These are phyloP conservation scores for Scotopteryx bipunctaria DNA, from an alignment of 2,888 invertebrate species.

Conservation along the genomic window DNA sequence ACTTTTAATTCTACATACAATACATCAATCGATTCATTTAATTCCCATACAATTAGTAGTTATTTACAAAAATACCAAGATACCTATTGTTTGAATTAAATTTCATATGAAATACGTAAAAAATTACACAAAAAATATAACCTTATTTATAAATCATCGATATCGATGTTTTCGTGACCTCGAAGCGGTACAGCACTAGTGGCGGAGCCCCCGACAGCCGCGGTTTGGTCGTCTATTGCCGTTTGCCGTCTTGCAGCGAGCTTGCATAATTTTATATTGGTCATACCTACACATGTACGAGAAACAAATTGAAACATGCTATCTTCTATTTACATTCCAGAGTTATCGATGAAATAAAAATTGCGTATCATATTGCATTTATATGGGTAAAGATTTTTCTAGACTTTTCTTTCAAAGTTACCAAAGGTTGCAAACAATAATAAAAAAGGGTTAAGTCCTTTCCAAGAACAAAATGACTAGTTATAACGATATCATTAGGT, in stretches of 20 bases:
- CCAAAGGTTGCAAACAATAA: too few species aligned
- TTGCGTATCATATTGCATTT: background rate
- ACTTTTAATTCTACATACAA: too few species aligned
- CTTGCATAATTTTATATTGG: slow-evolving; percentile 69
- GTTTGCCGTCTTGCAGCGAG: slow-evolving; percentile 52
- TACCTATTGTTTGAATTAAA: too few species aligned
- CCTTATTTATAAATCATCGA: slow-evolving; percentile 47
- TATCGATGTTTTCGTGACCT: slow-evolving; percentile 66
- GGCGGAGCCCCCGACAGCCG: slow-evolving; percentile 56
- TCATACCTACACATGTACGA: slow-evolving; percentile 45
- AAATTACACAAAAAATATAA: slow-evolving; percentile 1
- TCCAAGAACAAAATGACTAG: too few species aligned
- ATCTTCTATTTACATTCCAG: slow-evolving; percentile 8
- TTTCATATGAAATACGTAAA: background rate
- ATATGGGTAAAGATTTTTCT: background rate
- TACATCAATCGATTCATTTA: too few species aligned
- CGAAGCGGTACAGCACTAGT: slow-evolving; percentile 52
- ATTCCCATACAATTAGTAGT: too few species aligned
- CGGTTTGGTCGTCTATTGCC: slow-evolving; percentile 49
- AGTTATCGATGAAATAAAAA: background rate
- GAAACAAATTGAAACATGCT: slow-evolving; percentile 10
- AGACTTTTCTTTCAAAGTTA: too few species aligned
- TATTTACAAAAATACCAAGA: too few species aligned
- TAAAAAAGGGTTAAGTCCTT: background rate
- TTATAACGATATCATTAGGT: too few species aligned